These are phyloP conservation scores for Lytechinus variegatus DNA, from an alignment of 35 echinoderm and acorn worm species.

Conservation along the genomic window DNA sequence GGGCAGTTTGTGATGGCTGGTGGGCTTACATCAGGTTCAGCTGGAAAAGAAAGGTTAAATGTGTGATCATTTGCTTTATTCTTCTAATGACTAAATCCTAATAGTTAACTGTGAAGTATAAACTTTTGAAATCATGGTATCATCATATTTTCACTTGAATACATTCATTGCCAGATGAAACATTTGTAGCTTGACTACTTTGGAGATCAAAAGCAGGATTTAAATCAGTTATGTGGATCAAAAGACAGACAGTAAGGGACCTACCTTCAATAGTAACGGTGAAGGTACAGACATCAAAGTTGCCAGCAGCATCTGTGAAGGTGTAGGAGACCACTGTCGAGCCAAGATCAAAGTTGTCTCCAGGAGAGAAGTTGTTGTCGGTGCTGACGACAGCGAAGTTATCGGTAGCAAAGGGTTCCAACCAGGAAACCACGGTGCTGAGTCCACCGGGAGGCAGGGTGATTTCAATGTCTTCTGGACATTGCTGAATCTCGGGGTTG, in stretches of 20 bases:
- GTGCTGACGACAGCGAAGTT: slow-evolving; percentile 50
- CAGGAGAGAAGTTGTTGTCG: background rate
- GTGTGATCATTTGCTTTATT: background rate
- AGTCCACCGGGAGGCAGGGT: slow-evolving; percentile 53
- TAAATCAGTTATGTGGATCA: too few species aligned
- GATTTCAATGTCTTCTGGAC: slow-evolving; percentile 63
- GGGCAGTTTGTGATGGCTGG: slow-evolving; percentile 58
- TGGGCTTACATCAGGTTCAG: slow-evolving; percentile 33
- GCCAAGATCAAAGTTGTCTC: slow-evolving; percentile 36
- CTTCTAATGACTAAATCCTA: too few species aligned
- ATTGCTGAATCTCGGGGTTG: slow-evolving; percentile 41
- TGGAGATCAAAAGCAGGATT: too few species aligned
- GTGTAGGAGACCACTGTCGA: slow-evolving; percentile 65
- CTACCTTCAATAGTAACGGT: slow-evolving; percentile 51
- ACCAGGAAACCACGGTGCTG: slow-evolving; percentile 49
- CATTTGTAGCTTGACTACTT: too few species aligned
- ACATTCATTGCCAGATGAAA: too few species aligned
- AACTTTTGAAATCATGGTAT: too few species aligned
- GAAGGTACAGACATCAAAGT: slow-evolving; percentile 56
- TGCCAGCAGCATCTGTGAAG: slow-evolving; percentile 68
- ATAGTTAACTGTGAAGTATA: too few species aligned
- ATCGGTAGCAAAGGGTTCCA: slow-evolving; percentile 49
- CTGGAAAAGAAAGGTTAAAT: background rate
- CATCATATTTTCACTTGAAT: too few species aligned
- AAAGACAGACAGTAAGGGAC: background rate